Conservation (phyloP, 2,113 vertebrate species). For the Grammomys dolichurus region DNA sequence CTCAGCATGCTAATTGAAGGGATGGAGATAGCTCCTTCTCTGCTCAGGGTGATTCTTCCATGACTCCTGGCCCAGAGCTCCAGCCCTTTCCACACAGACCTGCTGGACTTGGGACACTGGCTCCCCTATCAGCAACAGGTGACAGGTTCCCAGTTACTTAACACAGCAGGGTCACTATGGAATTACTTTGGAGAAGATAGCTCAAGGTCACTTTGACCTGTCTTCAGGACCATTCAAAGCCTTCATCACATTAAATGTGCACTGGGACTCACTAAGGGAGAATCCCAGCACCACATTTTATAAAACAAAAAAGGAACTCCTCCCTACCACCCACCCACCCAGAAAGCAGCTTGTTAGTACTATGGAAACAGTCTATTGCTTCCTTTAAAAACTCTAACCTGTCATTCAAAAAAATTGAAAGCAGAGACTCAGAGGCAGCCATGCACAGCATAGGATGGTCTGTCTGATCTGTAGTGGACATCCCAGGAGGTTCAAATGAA, state of each 20-base stretch:
- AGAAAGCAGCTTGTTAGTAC: background rate
- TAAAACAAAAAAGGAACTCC: background rate
- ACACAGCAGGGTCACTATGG: background rate
- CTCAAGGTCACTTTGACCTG: background rate
- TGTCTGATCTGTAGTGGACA: background rate
- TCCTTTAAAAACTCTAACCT: constrained; percentile 22
- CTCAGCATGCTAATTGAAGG: too few species aligned
- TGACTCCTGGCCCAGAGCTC: background rate
- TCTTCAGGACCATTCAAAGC: background rate
- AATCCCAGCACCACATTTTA: background rate
- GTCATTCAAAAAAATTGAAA: constrained; percentile 47
- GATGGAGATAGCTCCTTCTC: background rate
- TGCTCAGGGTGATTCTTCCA: background rate
- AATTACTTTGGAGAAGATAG: background rate
- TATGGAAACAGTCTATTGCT: background rate
- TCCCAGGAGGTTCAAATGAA: background rate
- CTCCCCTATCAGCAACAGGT: background rate
- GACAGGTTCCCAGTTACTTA: background rate
- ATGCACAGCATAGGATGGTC: background rate
- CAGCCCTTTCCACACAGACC: background rate
- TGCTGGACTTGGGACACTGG: background rate
- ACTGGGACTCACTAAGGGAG: background rate
- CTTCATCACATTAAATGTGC: background rate
- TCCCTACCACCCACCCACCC: background rate
- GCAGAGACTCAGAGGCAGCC: background rate